phyloP scores from a whole-genome alignment of 2,797 vertebrate species.

The Potorous gilbertii region DNA sequence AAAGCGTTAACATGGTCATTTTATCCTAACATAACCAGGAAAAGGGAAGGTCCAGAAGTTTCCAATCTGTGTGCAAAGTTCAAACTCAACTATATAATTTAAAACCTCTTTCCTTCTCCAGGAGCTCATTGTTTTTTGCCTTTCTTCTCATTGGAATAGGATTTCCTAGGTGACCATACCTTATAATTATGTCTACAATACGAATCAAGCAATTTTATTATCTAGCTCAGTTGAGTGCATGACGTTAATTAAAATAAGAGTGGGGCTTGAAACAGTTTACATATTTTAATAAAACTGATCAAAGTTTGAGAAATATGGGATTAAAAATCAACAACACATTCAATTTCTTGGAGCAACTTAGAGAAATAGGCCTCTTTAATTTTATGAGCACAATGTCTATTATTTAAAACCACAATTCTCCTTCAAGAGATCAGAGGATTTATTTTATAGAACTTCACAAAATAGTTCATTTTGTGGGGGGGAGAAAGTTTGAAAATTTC shows the following conservation, averaged over 20 bases:
- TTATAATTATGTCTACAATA: neutral
- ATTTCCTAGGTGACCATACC: conserved; percentile 1
- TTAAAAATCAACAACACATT: neutral
- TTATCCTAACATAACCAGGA: neutral
- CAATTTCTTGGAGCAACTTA: neutral
- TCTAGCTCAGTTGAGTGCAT: neutral
- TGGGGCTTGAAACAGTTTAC: neutral
- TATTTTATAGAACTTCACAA: conserved; percentile 3
- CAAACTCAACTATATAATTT: neutral
- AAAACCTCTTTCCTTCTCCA: neutral
- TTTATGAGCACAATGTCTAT: conserved; percentile 36
- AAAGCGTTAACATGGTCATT: neutral
- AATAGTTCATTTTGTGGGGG: too few relatives aligned
- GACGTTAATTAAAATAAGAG: conserved; percentile 2
- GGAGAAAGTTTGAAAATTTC: neutral
- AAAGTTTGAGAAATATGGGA: neutral
- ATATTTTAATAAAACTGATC: neutral
- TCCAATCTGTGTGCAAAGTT: neutral
- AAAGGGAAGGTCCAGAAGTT: neutral
- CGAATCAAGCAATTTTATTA: neutral
- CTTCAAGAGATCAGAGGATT: conserved; percentile 5
- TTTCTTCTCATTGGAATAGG: neutral
- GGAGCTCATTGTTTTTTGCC: neutral
- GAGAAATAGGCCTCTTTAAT: conserved; percentile 2
- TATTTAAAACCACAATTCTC: conserved; percentile 36